Evolutionary conservation across 1,140 invertebrate species (phyloP), one percentile per base, ranked within the genome.

Genomic region (Pogonomyrmex barbatus): DNA sequence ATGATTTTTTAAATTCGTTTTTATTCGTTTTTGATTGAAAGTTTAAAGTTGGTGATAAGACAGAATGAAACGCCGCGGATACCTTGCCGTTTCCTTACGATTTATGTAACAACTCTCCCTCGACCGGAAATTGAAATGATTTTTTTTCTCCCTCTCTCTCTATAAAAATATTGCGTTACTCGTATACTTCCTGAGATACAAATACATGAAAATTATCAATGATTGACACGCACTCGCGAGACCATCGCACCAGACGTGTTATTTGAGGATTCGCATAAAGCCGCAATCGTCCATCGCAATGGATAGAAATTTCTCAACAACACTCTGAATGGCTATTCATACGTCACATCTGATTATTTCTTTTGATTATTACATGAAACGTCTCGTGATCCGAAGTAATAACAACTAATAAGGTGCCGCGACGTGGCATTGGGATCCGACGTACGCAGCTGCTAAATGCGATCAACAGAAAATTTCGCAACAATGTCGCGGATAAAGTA

Each of bases 331-430:
- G 39, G 17, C 63, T 67, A 67, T 67, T 67, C 63, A 67, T 67
- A 67, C 39, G 63, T 67, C 63, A 67, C 9, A 67, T 67, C 63
- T 67, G 39, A 67, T 67, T 67, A 67, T 67, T 67, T 67, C 63
- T 67, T 67, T 67, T 67, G 10, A 45, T 67, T 67, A 67, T 67
- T 67, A 67, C 39, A 67, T 10, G 39, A 67, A 9, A 67, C 63
- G n/a, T 45, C 63, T 67, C 63, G 39, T 67, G 63, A 67, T 67
- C 63, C 63, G 39, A 45, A 67, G 63, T 67, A 67, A 67, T 67
- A 67, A 67, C 63, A 67, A 67, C 63, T 67, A 67, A 67, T 67
- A 67, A 67, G n/a, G 63, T 45, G 36, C 63, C 63, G 63, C 36
- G 17, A 65, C n/a, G 63, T 65, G 65, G 65, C 65, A 68, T 68